Evolutionary conservation across 2,113 vertebrate species (phyloP).

Genomic region (Melanotaenia duboulayi): DNA sequence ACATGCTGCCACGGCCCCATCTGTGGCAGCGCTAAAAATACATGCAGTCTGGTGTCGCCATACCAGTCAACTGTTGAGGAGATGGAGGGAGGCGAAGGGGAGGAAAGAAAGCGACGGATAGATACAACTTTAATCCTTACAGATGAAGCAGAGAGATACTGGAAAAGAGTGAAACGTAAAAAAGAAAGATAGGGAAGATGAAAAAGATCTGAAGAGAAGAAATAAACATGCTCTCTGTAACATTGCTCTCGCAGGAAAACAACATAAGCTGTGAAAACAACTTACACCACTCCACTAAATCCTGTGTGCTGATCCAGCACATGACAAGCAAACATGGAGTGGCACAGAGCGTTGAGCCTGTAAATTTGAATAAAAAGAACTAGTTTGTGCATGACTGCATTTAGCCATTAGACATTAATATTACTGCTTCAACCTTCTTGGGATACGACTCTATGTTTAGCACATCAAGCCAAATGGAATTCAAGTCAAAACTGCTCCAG

Average conservation of each 20-base stretch:
- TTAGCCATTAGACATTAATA: no score
- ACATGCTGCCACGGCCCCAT: slow-evolving; percentile 66
- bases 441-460: no score
- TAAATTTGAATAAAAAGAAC: neutral
- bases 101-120: slow-evolving; percentile 15
- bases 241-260: slow-evolving; percentile 3
- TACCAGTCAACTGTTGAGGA: slow-evolving; percentile 58
- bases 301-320: slow-evolving; percentile 10
- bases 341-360: neutral
- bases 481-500: no score
- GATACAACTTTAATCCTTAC: slow-evolving; percentile 44
- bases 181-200: slow-evolving; percentile 14
- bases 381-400: neutral
- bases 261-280: slow-evolving; percentile 13
- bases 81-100: neutral
- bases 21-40: slow-evolving; percentile 77
- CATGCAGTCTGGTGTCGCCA: slow-evolving; percentile 57
- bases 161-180: neutral
- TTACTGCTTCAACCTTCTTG: no score
- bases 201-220: slow-evolving; percentile 16
- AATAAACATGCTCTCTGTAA: slow-evolving; percentile 19
- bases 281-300: slow-evolving; percentile 13
- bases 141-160: slow-evolving; percentile 12
- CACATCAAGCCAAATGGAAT: no score
- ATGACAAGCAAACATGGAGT: slow-evolving; percentile 21